These are phyloP conservation scores for Chloromyia formosa DNA, from an alignment of 2,888 invertebrate species.

Conservation along the genomic window DNA sequence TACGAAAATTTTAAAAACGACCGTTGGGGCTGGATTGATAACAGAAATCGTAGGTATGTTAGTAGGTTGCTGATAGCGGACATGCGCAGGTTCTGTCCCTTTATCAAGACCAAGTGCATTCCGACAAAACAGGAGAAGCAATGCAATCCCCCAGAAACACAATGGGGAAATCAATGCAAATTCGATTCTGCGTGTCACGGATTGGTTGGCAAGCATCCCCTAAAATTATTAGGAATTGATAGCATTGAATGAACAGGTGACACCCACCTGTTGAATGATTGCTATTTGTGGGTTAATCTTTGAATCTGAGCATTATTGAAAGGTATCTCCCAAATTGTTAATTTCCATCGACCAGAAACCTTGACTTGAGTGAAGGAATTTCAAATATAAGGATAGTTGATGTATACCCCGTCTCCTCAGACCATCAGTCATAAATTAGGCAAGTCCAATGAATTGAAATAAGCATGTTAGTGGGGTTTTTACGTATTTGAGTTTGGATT, in stretches of 20 bases:
- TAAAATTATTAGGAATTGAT: conserved; percentile 4
- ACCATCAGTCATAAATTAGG: not conserved
- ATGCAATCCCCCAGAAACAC: not conserved
- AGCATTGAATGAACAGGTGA: not conserved
- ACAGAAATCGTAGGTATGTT: not conserved
- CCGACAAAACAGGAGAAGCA: not conserved
- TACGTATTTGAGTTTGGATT: not conserved
- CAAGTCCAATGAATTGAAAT: conserved; percentile 7
- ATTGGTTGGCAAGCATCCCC: not conserved
- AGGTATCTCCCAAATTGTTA: too few relatives aligned
- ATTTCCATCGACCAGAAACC: not conserved
- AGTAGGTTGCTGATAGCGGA: not conserved
- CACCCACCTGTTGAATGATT: conserved; percentile 29
- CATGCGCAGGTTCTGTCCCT: conserved; percentile 29
- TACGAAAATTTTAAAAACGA: conserved; percentile 22
- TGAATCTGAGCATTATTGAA: not conserved
- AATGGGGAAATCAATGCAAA: not conserved
- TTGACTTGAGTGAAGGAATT: not conserved
- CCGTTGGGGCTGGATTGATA: conserved; percentile 11
- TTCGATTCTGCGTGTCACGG: conserved; percentile 5
- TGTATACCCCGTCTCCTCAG: not conserved
- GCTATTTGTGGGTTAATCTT: conserved; percentile 23
- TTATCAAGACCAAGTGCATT: conserved; percentile 11
- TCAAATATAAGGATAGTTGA: not conserved
- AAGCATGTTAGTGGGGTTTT: not conserved